These are phyloP conservation scores for Euwallacea fornicatus DNA, from an alignment of 1,140 invertebrate genomes.

Conservation along the genomic window DNA sequence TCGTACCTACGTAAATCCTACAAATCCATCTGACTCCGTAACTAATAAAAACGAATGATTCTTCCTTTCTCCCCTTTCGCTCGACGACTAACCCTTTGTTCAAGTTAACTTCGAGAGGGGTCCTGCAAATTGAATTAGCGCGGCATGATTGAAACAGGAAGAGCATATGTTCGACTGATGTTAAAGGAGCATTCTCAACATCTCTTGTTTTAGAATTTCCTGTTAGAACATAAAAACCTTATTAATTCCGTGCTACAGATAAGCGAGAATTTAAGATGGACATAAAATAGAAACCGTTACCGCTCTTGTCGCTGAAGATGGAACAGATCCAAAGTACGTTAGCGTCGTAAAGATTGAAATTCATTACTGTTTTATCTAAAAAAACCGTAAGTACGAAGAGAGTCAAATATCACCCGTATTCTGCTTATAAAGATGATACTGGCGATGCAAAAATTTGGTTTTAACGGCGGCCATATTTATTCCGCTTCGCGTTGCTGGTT, in stretches of 20 bases:
- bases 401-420: no score
- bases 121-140: slow-evolving; percentile 1
- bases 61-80: slow-evolving; percentile 38
- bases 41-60: slow-evolving; percentile 47
- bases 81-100: slow-evolving; percentile 29
- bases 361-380: slow-evolving; percentile 5
- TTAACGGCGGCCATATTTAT: no score
- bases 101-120: slow-evolving; percentile 12
- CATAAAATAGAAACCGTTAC: slow-evolving; percentile 25
- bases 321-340: slow-evolving; percentile 17
- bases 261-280: slow-evolving; percentile 18
- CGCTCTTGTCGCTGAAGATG: slow-evolving; percentile 8
- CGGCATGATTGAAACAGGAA: slow-evolving; percentile 39
- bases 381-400: no score
- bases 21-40: slow-evolving; percentile 35
- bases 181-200: neutral
- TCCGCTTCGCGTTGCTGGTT: no score
- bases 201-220: neutral
- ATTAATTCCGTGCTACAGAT: slow-evolving; percentile 12
- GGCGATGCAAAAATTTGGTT: no score
- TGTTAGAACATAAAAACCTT: slow-evolving; percentile 13
- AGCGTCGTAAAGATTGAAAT: slow-evolving; percentile 12
- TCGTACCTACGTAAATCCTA: neutral
- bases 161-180: neutral
- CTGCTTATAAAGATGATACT: no score